phyloP scores from a whole-genome alignment of 2,797 vertebrate genomes.

The Phoxinus dragarum region DNA sequence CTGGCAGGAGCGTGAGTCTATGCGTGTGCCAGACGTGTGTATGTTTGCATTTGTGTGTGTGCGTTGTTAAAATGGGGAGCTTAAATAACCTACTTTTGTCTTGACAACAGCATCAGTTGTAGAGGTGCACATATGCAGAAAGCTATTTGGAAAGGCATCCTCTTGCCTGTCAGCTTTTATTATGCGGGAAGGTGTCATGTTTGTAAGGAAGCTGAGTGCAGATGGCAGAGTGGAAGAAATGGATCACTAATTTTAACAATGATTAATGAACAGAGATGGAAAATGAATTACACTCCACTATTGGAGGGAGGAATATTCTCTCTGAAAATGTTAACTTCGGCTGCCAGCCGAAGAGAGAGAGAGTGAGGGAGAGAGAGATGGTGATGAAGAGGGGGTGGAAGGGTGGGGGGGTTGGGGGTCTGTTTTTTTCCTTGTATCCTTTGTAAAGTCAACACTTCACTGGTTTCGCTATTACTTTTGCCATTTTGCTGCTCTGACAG shows the following conservation, averaged over 20 bases:
- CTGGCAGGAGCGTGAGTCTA: slow-evolving; percentile 8
- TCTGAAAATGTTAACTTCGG: slow-evolving; percentile 99
- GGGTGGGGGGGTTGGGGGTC: slow-evolving; percentile 64
- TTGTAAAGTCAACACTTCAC: slow-evolving; percentile 99
- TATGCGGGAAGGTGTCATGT: slow-evolving; percentile 99
- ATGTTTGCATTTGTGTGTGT: slow-evolving; percentile 58
- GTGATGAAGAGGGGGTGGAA: slow-evolving; percentile 49
- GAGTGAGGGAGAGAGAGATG: slow-evolving; percentile 37
- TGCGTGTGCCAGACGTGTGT: slow-evolving; percentile 50
- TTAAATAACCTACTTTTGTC: slow-evolving; percentile 99
- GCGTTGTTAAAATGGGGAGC: slow-evolving; percentile 85
- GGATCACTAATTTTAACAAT: slow-evolving; percentile 99
- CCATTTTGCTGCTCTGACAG: slow-evolving; percentile 60
- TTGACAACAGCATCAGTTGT: slow-evolving; percentile 95
- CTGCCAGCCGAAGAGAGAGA: slow-evolving; percentile 83
- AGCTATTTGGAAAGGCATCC: slow-evolving; percentile 99
- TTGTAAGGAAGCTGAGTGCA: slow-evolving; percentile 99
- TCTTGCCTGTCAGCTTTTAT: slow-evolving; percentile 99
- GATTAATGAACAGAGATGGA: slow-evolving; percentile 99
- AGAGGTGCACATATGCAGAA: slow-evolving; percentile 99
- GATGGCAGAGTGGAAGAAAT: slow-evolving; percentile 99
- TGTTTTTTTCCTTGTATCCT: slow-evolving; percentile 81
- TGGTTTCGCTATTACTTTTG: slow-evolving; percentile 97
- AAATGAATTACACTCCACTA: slow-evolving; percentile 99
- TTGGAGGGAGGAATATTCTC: slow-evolving; percentile 99